Evolutionary conservation across 1,140 invertebrate genomes (phyloP).

Genomic region (Lepidostoma basale): DNA sequence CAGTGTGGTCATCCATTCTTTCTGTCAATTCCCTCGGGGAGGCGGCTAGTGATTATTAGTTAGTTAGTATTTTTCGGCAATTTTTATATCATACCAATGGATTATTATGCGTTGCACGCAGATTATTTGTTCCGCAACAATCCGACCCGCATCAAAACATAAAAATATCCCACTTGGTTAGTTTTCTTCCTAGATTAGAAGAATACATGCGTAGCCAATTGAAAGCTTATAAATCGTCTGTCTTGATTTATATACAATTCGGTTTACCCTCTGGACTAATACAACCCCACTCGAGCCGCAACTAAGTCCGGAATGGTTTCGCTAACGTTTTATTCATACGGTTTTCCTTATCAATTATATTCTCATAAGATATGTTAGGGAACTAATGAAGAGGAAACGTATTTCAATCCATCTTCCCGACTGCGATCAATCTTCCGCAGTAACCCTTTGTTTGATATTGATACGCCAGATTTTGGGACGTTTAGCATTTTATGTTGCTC

Average conservation of each 20-base stretch:
- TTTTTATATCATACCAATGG: too few species aligned
- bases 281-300: background rate
- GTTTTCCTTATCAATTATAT: slow-evolving; percentile 33
- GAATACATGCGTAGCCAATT: background rate
- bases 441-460: slow-evolving; percentile 37
- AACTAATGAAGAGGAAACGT: slow-evolving; percentile 36
- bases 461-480: too few species aligned
- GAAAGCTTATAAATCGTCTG: background rate
- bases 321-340: slow-evolving; percentile 14
- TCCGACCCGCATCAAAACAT: too few species aligned
- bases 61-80: too few species aligned
- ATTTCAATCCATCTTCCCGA: slow-evolving; percentile 31
- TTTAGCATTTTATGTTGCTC: too few species aligned
- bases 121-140: too few species aligned
- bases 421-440: slow-evolving; percentile 27
- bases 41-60: too few species aligned
- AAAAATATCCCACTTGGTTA: too few species aligned
- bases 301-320: background rate
- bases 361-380: slow-evolving; percentile 27
- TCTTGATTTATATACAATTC: slow-evolving; percentile 4
- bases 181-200: too few species aligned
- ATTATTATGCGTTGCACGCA: too few species aligned
- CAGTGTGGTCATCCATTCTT: too few species aligned
- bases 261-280: background rate
- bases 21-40: too few species aligned